Conservation (phyloP, 1,140 invertebrate species). For the Drosophila setifemur region DNA sequence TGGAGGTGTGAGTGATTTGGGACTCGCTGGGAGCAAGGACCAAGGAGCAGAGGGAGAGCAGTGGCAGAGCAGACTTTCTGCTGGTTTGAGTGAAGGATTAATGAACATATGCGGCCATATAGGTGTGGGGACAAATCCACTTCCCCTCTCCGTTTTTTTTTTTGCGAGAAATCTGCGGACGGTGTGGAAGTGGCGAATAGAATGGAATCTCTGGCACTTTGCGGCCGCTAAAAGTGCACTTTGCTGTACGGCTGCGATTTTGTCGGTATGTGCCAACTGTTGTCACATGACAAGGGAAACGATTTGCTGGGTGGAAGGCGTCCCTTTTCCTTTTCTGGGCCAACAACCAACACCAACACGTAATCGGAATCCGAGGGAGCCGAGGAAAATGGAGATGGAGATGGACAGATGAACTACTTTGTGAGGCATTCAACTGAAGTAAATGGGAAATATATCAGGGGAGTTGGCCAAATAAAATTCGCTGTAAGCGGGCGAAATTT, state of each 20-base stretch:
- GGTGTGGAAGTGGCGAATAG: not conserved
- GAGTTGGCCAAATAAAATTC: slow-evolving; percentile 35
- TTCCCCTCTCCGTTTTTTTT: not conserved
- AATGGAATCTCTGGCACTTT: slow-evolving; percentile 34
- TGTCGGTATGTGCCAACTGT: slow-evolving; percentile 49
- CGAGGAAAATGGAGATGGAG: not conserved
- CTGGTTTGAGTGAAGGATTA: slow-evolving; percentile 74
- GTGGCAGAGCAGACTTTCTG: slow-evolving; percentile 13
- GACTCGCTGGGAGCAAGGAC: slow-evolving; percentile 19
- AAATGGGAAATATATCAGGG: slow-evolving; percentile 34
- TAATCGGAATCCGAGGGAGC: not conserved
- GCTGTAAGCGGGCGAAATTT: slow-evolving; percentile 31
- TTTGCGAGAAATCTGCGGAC: not conserved
- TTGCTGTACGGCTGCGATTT: slow-evolving; percentile 68
- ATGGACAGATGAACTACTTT: slow-evolving; percentile 50
- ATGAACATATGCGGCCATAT: slow-evolving; percentile 56
- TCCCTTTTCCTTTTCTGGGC: slow-evolving; percentile 30
- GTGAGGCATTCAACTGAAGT: slow-evolving; percentile 41
- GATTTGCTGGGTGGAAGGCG: slow-evolving; percentile 37
- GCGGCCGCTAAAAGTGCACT: slow-evolving; percentile 72
- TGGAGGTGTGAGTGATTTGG: slow-evolving; percentile 63
- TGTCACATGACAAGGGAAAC: slow-evolving; percentile 51
- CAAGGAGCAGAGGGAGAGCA: slow-evolving; percentile 17
- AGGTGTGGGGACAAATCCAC: slow-evolving; percentile 13
- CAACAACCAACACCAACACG: slow-evolving; percentile 20